Evolutionary conservation across 2,797 vertebrate genomes (phyloP), one percentile per base, ranked within the genome.

Genomic region (Lepilemur septentrionalis): DNA sequence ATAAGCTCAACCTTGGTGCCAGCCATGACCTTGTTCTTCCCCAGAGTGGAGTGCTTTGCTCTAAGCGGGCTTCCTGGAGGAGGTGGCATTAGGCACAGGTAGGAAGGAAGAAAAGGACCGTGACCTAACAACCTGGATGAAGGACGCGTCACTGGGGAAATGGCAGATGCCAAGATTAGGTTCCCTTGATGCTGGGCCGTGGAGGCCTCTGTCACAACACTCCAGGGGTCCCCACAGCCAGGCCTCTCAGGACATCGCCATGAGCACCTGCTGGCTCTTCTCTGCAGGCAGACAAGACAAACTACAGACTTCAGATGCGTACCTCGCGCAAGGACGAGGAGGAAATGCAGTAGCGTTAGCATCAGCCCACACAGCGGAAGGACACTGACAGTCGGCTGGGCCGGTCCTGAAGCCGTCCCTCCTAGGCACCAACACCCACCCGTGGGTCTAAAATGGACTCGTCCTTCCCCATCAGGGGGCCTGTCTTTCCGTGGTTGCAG

Each of bases 241-340:
- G 12, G 12, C 50, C 35, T 32, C 57, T 38, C 69, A 3, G 48
- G 50, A 32, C 2, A 0, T 4, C 7, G 0, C 55, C 0, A 0
- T 7, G 46, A 46, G 4, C 52, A 32, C 0, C 25, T 0, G 0
- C 41, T 32, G 11, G 13, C 28, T 38, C 13, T 41, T 41, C 4
- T 55, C 30, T 8, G 10, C 41, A n/a, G 50, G 0, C 50, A 22
- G 35, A 17, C 1, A 7, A 1, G n/a, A 15, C 0, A 11, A 30
- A 22, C 32, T 50, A 20, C 20, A 38, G 2, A 32, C 1, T 2
- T 12, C 0, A 25, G 50, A 76, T 9, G 14, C 3, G 12, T 2
- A n/a, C 43, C 52, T 7, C 5, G 43, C 30, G 12, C 2, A 0
- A 18, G 0, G 41, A 23, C 3, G 1, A 52, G 43, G 28, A 9